A percentile compares a stretch with the other conserved stretches of the same genome.
phyloP scores from a whole-genome alignment of 2,888 invertebrate species.

The Osmoderma eremita region DNA sequence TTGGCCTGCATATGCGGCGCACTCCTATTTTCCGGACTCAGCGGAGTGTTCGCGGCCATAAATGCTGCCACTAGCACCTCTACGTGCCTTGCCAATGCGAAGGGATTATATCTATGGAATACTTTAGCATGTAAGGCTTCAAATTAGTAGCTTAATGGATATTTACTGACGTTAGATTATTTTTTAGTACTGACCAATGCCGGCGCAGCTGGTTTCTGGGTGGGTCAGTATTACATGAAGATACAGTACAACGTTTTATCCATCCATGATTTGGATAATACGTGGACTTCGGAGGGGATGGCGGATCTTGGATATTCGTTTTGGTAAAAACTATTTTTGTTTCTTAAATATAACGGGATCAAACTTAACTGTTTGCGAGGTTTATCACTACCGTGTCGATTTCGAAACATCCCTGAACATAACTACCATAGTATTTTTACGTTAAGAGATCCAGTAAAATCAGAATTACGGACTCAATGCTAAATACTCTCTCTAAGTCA shows the following conservation, averaged over 20 bases:
- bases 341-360: neutral
- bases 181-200: constrained; percentile 79
- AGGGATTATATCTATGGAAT: constrained; percentile 83
- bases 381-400: too few relatives aligned
- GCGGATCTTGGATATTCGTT: constrained; percentile 89
- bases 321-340: constrained; percentile 68
- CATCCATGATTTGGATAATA: constrained; percentile 78
- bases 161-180: neutral
- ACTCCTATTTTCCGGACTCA: constrained; percentile 74
- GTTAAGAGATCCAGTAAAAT: too few relatives aligned
- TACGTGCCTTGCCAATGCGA: constrained; percentile 72
- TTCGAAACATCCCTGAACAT: too few relatives aligned
- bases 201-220: constrained; percentile 82
- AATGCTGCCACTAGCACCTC: constrained; percentile 82
- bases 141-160: neutral
- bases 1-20: constrained; percentile 76
- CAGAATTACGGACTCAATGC: too few relatives aligned
- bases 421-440: too few relatives aligned
- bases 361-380: neutral
- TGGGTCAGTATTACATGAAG: constrained; percentile 83
- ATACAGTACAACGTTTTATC: constrained; percentile 85
- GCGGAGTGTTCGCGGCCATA: constrained; percentile 80
- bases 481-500: too few relatives aligned
- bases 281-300: constrained; percentile 85
- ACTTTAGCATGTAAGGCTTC: constrained; percentile 73